Evolutionary conservation across 2,888 invertebrate species (phyloP), one percentile per base, ranked within the genome.

Genomic region (Anorthoa munda): DNA sequence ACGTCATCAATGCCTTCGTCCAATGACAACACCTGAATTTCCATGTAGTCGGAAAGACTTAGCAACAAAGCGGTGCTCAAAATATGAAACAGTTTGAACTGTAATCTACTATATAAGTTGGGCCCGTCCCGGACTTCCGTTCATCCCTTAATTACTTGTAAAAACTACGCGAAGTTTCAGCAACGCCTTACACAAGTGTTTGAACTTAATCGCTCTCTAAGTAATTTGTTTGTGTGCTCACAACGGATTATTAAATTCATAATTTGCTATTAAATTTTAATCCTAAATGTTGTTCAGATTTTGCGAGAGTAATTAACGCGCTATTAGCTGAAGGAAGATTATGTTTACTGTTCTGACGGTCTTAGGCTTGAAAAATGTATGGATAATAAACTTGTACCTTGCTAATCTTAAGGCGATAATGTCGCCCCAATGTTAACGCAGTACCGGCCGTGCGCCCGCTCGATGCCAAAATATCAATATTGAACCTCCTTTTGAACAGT

Each of bases 141-240:
- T 45, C 11, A 46, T 50, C 2, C 17, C 45, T 7, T 59, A 55
- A 67, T 56, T 71, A 77, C 63, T 76, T 64, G 13, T 63, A 26
- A 75, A 58, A 81, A 66, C 63, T 75, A 59, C 1, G 50, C 61
- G 15, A 66, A 66, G 23, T 51, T 50, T 59, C 9, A 48, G 64
- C 21, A 39, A 31, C 26, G 51, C 23, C 51, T 66, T 21, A 39
- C 53, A 65, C 66, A 56, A 78, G 46, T 50, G 51, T 58, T 61
- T 61, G 18, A 58, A 66, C 31, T 45, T 63, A 55, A 75, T 66
- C 11, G n/a, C 53, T 53, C 26, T 31, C 31, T 39, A 78, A 53
- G 61, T 78, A 31, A 63, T 66, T 69, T 50, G 21, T 53, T n/a
- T 58, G 21, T 63, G 46, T 31, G 68, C 61, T 56, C 56, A 48